These are phyloP conservation scores for Ancistrus triradiatus DNA, from an alignment of 2,113 vertebrate genomes.

Conservation along the genomic window DNA sequence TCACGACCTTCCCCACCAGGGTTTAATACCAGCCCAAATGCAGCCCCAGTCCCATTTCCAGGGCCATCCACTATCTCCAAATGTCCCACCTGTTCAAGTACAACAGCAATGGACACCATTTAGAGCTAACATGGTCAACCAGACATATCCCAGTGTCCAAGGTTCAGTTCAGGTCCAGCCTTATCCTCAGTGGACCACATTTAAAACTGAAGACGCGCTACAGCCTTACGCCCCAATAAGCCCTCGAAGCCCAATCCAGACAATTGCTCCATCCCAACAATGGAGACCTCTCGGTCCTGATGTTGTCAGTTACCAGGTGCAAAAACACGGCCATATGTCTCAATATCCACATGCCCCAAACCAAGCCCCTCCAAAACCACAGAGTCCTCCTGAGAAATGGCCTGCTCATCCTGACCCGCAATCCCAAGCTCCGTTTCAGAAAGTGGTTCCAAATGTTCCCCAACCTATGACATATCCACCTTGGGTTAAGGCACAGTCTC, in stretches of 20 bases:
- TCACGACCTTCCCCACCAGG: constrained; percentile 9
- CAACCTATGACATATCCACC: constrained; percentile 28
- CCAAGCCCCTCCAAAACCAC: constrained; percentile 33
- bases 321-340: constrained; percentile 14
- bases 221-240: constrained; percentile 38
- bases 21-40: constrained; percentile 9
- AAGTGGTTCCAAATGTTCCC: constrained; percentile 3
- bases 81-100: constrained; percentile 13
- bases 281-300: constrained; percentile 48
- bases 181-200: constrained; percentile 33
- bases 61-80: constrained; percentile 13
- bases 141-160: constrained; percentile 39
- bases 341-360: constrained; percentile 14
- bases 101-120: constrained; percentile 50
- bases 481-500: constrained; percentile 25
- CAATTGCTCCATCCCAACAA: constrained; percentile 33
- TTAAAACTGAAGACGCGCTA: constrained; percentile 37
- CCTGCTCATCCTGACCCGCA: constrained; percentile 21
- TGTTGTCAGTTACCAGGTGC: constrained; percentile 38
- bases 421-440: constrained; percentile 12
- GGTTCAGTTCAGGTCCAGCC: constrained; percentile 21
- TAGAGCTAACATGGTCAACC: constrained; percentile 21
- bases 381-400: constrained; percentile 20
- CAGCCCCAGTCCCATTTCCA: constrained; percentile 11
- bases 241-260: constrained; percentile 15